Evolutionary conservation across 2,113 vertebrate species (phyloP).

Genomic region (Puntigrus tetrazona): DNA sequence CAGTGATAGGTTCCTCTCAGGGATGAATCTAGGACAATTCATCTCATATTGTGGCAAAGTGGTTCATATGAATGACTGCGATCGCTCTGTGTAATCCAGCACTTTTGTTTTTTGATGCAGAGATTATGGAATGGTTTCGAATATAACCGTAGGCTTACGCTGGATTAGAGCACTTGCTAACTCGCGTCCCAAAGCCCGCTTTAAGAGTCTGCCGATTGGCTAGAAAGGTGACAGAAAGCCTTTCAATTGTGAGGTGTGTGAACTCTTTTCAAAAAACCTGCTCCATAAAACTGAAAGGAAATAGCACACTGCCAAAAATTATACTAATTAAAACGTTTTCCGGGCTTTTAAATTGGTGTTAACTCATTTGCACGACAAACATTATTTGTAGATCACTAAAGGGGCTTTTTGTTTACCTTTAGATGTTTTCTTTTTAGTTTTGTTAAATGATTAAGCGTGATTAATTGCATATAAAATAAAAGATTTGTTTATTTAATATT

Average conservation of each 20-base stretch:
- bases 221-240: neutral
- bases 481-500: too few relatives aligned
- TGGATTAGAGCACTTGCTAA: conserved; percentile 25
- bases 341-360: too few relatives aligned
- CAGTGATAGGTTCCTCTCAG: neutral
- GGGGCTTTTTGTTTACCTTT: too few relatives aligned
- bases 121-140: conserved; percentile 30
- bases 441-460: too few relatives aligned
- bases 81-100: conserved; percentile 27
- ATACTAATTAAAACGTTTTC: too few relatives aligned
- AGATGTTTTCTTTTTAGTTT: too few relatives aligned
- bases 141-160: neutral
- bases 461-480: too few relatives aligned
- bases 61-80: neutral
- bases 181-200: neutral
- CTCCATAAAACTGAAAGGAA: too few relatives aligned
- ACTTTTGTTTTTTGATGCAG: conserved; percentile 12
- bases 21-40: conserved; percentile 15
- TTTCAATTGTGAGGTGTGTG: neutral
- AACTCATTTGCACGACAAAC: too few relatives aligned
- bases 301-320: too few relatives aligned
- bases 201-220: neutral
- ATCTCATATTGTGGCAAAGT: conserved; percentile 11
- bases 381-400: too few relatives aligned
- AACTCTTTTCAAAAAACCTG: too few relatives aligned